These are phyloP conservation scores for Diachasmimorpha longicaudata DNA, from an alignment of 1,140 invertebrate genomes.

Conservation along the genomic window DNA sequence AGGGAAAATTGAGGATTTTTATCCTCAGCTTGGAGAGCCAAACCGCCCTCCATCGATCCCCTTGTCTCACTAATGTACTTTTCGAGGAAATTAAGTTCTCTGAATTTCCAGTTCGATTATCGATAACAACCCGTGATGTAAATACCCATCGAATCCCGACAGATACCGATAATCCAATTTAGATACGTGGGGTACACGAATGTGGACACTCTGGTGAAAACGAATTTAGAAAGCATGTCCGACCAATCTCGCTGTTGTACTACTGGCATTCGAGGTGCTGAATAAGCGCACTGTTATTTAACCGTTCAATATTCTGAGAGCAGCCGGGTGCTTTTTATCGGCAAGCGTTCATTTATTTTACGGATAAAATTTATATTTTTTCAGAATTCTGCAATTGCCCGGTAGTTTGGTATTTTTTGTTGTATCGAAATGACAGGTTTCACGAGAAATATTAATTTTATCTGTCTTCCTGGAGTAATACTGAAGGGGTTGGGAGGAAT, in stretches of 20 bases:
- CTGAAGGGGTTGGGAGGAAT: too few species aligned
- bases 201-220: neutral
- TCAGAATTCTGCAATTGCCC: neutral
- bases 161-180: neutral
- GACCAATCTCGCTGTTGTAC: neutral
- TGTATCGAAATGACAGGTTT: too few species aligned
- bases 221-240: slow-evolving; percentile 7
- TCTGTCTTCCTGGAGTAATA: too few species aligned
- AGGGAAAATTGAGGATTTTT: neutral
- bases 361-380: neutral
- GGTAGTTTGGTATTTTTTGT: too few species aligned
- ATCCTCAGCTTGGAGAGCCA: neutral
- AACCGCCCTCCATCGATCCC: neutral
- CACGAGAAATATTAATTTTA: too few species aligned
- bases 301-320: neutral
- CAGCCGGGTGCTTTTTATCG: neutral
- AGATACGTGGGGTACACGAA: neutral
- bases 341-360: neutral
- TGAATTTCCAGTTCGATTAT: neutral
- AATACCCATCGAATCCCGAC: neutral
- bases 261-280: neutral
- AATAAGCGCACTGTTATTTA: neutral
- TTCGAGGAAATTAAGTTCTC: neutral
- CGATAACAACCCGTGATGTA: neutral
- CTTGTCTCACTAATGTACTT: neutral